Percentiles rank a stretch among this genome's conserved stretches.
Evolutionary conservation across 2,113 vertebrate genomes (phyloP).

Genomic region (Sinocyclocheilus maitianheensis): DNA sequence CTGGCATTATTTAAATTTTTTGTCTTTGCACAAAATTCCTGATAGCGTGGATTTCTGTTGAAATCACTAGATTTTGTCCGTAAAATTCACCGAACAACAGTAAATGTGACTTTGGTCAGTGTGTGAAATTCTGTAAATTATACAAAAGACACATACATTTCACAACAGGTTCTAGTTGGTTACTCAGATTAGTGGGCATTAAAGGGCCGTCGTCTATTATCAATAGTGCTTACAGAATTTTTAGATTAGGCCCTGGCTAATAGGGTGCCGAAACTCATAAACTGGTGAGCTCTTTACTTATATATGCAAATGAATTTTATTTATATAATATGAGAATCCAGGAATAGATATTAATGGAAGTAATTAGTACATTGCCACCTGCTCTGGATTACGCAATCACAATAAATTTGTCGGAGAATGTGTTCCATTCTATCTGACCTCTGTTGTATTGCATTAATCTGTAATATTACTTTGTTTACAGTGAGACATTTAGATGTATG

Average conservation of each 20-base stretch:
- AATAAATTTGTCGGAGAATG: not conserved
- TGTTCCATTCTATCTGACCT: not conserved
- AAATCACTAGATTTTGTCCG: no score
- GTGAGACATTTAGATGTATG: not conserved
- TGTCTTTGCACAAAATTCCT: no score
- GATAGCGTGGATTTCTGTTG: no score
- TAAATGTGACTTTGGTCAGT: no score
- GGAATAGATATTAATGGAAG: not conserved
- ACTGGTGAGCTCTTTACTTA: not conserved
- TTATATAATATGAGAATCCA: slow-evolving; percentile 18
- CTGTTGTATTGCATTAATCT: not conserved
- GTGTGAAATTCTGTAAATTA: no score
- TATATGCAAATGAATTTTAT: not conserved
- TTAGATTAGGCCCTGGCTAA: not conserved
- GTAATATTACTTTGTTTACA: not conserved
- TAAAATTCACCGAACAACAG: no score
- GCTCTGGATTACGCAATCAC: not conserved
- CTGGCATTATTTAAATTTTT: not conserved
- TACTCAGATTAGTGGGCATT: no score
- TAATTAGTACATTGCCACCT: slow-evolving; percentile 2
- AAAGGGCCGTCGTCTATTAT: no score
- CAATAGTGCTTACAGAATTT: not conserved
- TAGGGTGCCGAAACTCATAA: not conserved
- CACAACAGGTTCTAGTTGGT: not conserved
- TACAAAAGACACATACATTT: not conserved